These are phyloP conservation scores for Lydus trimaculatus DNA, from an alignment of 2,888 invertebrate genomes.

Conservation along the genomic window DNA sequence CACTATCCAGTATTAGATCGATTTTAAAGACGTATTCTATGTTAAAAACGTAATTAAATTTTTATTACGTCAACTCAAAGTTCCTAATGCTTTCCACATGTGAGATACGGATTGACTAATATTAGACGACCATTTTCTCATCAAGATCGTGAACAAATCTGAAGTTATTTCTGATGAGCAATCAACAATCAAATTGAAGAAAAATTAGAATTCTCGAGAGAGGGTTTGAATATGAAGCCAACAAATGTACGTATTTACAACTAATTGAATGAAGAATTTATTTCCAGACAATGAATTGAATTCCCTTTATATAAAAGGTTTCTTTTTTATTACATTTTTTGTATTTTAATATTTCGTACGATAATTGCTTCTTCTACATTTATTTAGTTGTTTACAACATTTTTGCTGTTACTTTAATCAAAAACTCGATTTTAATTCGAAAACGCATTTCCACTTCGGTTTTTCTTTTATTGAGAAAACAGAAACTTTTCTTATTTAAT, in stretches of 20 bases:
- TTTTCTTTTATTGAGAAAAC: too few relatives aligned
- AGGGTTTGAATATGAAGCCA: neutral
- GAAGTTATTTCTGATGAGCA: too few relatives aligned
- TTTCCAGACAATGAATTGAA: conserved; percentile 18
- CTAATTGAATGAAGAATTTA: neutral
- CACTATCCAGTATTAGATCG: too few relatives aligned
- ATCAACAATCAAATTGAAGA: too few relatives aligned
- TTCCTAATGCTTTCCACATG: too few relatives aligned
- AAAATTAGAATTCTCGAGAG: neutral
- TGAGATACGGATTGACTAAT: too few relatives aligned
- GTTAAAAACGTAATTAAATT: too few relatives aligned
- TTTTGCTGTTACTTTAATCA: neutral
- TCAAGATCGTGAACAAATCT: too few relatives aligned
- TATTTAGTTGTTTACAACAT: neutral
- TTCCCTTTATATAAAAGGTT: neutral
- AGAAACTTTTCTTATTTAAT: too few relatives aligned
- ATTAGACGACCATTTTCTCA: too few relatives aligned
- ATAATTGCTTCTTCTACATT: neutral
- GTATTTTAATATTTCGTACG: neutral
- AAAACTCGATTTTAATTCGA: neutral
- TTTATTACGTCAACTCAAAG: too few relatives aligned
- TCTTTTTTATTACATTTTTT: neutral
- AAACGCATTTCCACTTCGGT: neutral
- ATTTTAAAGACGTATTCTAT: too few relatives aligned
- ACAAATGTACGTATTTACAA: neutral